These are phyloP conservation scores for Actinemys pallida DNA, from an alignment of 2,113 vertebrate genomes.

Conservation along the genomic window DNA sequence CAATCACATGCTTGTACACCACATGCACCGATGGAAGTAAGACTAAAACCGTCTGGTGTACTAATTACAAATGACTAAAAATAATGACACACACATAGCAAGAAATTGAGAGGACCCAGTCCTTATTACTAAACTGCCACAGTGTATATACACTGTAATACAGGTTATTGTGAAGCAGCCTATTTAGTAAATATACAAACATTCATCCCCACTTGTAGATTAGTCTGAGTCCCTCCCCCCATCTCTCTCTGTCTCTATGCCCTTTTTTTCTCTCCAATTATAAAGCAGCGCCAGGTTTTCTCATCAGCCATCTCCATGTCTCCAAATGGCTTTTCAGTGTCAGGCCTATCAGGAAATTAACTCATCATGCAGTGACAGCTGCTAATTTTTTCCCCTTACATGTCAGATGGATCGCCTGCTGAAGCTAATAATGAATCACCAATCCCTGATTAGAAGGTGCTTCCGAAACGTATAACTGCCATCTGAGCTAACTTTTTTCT, in stretches of 20 bases:
- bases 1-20: constrained; percentile 35
- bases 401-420: constrained; percentile 94
- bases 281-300: constrained; percentile 89
- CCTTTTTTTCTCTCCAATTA: constrained; percentile 91
- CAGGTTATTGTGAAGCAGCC: constrained; percentile 4
- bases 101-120: constrained; percentile 43
- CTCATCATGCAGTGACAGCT: constrained; percentile 96
- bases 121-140: constrained; percentile 11
- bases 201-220: constrained; percentile 63
- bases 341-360: constrained; percentile 99
- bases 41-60: constrained; percentile 46
- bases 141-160: neutral
- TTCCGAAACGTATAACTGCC: constrained; percentile 87
- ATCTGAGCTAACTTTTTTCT: constrained; percentile 83
- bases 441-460: constrained; percentile 92
- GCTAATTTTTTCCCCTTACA: constrained; percentile 96
- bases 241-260: constrained; percentile 67
- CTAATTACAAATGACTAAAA: constrained; percentile 71
- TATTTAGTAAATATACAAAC: constrained; percentile 57
- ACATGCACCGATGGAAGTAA: neutral
- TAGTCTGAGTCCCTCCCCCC: constrained; percentile 42
- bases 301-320: constrained; percentile 88
- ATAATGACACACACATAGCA: constrained; percentile 35
- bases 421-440: constrained; percentile 96
- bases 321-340: constrained; percentile 88